phyloP scores from a whole-genome alignment of 2,113 vertebrate genomes.

The Heptranchias perlo region DNA sequence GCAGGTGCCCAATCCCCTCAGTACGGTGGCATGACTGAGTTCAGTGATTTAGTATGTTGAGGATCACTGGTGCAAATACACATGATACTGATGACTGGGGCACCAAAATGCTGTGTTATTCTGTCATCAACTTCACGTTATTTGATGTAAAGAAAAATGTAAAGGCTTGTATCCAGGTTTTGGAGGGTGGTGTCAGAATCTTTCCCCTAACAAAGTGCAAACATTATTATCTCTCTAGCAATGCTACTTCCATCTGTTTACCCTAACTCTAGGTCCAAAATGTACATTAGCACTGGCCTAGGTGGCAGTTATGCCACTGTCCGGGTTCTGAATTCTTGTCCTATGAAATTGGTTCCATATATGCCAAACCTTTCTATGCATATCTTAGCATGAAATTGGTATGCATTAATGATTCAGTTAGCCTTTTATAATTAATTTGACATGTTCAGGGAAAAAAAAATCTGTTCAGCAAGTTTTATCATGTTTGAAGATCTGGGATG shows the following conservation, averaged over 20 bases:
- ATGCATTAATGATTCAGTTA: background rate
- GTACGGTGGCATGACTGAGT: background rate
- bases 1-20: background rate
- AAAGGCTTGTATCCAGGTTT: background rate
- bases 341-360: background rate
- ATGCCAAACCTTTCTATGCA: background rate
- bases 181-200: background rate
- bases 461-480: background rate
- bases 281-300: background rate
- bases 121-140: background rate
- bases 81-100: background rate
- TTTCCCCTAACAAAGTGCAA: background rate
- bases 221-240: background rate
- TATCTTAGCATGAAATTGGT: background rate
- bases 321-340: background rate
- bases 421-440: slow-evolving; percentile 12
- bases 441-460: background rate
- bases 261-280: background rate
- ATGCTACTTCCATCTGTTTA: background rate
- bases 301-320: background rate
- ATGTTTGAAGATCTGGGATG: background rate
- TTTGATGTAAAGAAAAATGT: background rate
- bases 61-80: background rate
- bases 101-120: background rate
- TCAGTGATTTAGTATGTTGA: background rate